A percentile compares a stretch with the other conserved stretches of the same genome.
phyloP scores from a whole-genome alignment of 2,888 invertebrate species.

The Melolontha melolontha region DNA sequence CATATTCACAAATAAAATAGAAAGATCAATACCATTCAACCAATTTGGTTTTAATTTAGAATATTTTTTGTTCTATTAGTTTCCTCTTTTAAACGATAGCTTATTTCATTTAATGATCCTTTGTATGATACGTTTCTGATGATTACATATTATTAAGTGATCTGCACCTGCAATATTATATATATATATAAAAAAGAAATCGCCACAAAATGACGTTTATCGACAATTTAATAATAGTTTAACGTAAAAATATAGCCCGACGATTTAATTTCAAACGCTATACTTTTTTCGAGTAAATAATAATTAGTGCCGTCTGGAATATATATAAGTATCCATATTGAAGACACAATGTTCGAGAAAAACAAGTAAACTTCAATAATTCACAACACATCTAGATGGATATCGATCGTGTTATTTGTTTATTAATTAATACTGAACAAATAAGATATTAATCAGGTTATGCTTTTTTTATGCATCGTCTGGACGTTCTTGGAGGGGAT shows the following conservation, averaged over 20 bases:
- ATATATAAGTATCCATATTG: constrained; percentile 1
- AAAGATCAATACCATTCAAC: too few species aligned
- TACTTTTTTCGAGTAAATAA: constrained; percentile 32
- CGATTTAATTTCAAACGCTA: constrained; percentile 33
- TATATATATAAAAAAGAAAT: constrained; percentile 8
- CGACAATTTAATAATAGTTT: constrained; percentile 31
- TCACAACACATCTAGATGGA: constrained; percentile 17
- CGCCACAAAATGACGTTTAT: constrained; percentile 8
- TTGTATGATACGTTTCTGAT: constrained; percentile 9
- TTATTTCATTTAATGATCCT: constrained; percentile 13
- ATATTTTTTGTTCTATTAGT: too few species aligned
- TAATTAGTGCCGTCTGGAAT: constrained; percentile 30
- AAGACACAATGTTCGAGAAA: constrained; percentile 5
- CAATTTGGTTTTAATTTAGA: too few species aligned
- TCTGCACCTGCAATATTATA: constrained; percentile 32
- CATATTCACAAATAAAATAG: too few species aligned
- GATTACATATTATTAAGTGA: constrained; percentile 37
- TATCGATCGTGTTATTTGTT: constrained; percentile 35
- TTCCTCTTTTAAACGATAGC: too few species aligned
- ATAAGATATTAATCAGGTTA: constrained; percentile 29
- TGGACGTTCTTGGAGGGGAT: not conserved
- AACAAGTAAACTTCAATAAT: constrained; percentile 16
- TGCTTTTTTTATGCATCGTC: constrained; percentile 18
- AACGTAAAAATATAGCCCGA: constrained; percentile 28
- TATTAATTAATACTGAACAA: constrained; percentile 32